Percentiles rank a stretch among this genome's conserved stretches.
Conservation (phyloP, 1,140 invertebrate genomes). For the Semibalanus balanoides region DNA sequence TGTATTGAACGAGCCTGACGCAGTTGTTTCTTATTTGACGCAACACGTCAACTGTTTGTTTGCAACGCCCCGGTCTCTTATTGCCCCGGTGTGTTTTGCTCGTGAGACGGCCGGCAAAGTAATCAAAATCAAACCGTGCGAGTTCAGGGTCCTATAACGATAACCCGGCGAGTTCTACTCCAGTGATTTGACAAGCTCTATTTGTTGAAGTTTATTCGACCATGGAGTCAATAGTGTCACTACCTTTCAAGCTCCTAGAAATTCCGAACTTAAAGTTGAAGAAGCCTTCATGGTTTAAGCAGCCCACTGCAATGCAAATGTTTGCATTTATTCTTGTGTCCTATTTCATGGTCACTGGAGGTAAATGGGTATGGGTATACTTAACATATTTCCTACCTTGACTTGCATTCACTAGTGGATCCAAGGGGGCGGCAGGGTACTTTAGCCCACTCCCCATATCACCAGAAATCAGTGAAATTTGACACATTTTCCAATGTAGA, state of each 20-base stretch:
- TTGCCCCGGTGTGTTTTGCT: background rate
- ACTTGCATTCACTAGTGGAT: background rate
- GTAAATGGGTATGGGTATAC: constrained; percentile 5
- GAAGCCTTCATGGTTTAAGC: constrained; percentile 73
- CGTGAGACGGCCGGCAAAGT: no score
- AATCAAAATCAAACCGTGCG: no score
- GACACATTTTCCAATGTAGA: no score
- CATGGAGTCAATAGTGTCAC: constrained; percentile 61
- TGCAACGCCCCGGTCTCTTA: background rate
- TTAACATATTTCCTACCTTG: constrained; percentile 5
- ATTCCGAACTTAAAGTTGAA: constrained; percentile 86
- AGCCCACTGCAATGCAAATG: constrained; percentile 85
- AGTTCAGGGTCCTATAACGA: no score
- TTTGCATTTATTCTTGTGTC: constrained; percentile 80
- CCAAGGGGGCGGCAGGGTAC: background rate
- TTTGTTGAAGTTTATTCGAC: constrained; percentile 8
- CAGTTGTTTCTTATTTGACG: no score
- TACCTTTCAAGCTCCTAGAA: constrained; percentile 72
- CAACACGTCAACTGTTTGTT: no score
- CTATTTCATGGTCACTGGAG: constrained; percentile 92
- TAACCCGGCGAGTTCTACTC: no score
- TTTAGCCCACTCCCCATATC: background rate
- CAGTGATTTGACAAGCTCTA: background rate
- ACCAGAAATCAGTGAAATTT: no score
- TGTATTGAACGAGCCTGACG: no score